A percentile compares a stretch with the other conserved stretches of the same genome.
Evolutionary conservation across 2,888 invertebrate species (phyloP).

Genomic region (Leucozona laternaria): DNA sequence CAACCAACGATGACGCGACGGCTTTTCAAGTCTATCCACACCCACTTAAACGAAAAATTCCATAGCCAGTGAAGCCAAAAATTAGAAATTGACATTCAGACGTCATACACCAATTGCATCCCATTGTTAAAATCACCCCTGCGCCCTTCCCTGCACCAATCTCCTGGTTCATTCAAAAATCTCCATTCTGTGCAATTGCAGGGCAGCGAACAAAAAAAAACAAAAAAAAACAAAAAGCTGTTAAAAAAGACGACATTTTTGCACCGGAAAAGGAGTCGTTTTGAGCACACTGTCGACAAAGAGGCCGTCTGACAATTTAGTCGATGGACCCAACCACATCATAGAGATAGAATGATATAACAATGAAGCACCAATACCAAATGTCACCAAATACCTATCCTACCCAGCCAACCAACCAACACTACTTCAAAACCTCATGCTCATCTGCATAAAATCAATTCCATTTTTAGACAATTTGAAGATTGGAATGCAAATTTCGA

Average conservation of each 20-base stretch:
- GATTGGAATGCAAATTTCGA: slow-evolving; percentile 84
- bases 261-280: slow-evolving; percentile 51
- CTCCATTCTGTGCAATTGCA: slow-evolving; percentile 25
- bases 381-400: slow-evolving; percentile 23
- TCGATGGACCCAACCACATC: slow-evolving; percentile 52
- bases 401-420: slow-evolving; percentile 7
- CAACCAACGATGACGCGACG: slow-evolving; percentile 15
- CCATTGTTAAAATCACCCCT: slow-evolving; percentile 24
- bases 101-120: slow-evolving; percentile 71
- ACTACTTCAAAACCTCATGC: slow-evolving; percentile 79
- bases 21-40: slow-evolving; percentile 36
- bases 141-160: not conserved
- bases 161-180: not conserved
- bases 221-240: not conserved
- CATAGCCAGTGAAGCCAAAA: slow-evolving; percentile 64
- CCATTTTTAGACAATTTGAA: slow-evolving; percentile 84
- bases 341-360: slow-evolving; percentile 42
- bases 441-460: slow-evolving; percentile 84
- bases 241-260: slow-evolving; percentile 19
- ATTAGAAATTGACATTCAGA: slow-evolving; percentile 73
- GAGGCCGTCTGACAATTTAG: slow-evolving; percentile 63
- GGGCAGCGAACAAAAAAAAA: too few species aligned
- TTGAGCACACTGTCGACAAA: slow-evolving; percentile 51
- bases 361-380: slow-evolving; percentile 45
- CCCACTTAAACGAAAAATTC: slow-evolving; percentile 60